These are phyloP conservation scores for Brachylomia viminalis DNA, from an alignment of 2,888 invertebrate species.

Conservation along the genomic window DNA sequence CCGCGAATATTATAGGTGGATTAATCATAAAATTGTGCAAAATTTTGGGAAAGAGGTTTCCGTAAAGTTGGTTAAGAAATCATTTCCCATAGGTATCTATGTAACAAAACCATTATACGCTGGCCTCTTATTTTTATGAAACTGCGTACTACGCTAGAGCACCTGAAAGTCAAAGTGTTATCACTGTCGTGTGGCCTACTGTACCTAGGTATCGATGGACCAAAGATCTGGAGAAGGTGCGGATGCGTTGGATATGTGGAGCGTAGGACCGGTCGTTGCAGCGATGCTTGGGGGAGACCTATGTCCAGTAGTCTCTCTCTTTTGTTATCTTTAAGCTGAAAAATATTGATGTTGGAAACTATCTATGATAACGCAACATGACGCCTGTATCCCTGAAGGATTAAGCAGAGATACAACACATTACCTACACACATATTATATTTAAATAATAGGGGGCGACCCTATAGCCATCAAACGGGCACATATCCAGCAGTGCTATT, in stretches of 20 bases:
- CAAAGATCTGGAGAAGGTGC: background rate
- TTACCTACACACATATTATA: too few relatives aligned
- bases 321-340: background rate
- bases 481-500: too few relatives aligned
- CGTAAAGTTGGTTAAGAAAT: background rate
- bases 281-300: background rate
- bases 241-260: background rate
- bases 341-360: too few relatives aligned
- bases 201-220: background rate
- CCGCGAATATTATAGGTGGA: conserved; percentile 14
- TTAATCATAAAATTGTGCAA: conserved; percentile 8
- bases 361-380: too few relatives aligned
- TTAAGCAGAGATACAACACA: too few relatives aligned
- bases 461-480: too few relatives aligned
- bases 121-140: background rate
- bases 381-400: too few relatives aligned
- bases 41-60: background rate
- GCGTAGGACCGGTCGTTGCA: background rate
- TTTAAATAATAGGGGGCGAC: too few relatives aligned
- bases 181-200: background rate
- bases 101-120: background rate
- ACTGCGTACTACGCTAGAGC: background rate
- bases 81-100: too few relatives aligned
- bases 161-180: background rate
- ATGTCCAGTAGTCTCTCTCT: background rate